A percentile compares a stretch with the other conserved stretches of the same genome.
These are phyloP conservation scores for Gymnoscelis rufifasciata DNA, from an alignment of 2,888 invertebrate genomes.

Conservation along the genomic window DNA sequence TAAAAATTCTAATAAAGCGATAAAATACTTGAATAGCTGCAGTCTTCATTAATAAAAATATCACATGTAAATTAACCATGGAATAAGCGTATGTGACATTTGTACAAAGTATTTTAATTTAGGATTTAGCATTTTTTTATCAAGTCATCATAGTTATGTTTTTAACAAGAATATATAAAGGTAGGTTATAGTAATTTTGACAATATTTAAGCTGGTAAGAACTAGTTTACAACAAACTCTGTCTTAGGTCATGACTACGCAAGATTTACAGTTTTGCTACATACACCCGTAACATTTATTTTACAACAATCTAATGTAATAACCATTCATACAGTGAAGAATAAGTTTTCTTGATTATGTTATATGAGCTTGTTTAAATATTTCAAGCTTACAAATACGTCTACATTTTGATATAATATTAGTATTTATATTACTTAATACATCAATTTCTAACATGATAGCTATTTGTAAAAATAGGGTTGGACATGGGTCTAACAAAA, in stretches of 20 bases:
- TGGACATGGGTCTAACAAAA: slow-evolving; percentile 8
- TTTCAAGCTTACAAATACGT: slow-evolving; percentile 16
- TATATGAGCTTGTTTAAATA: slow-evolving; percentile 11
- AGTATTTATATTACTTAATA: slow-evolving; percentile 8
- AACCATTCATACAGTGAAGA: slow-evolving; percentile 47
- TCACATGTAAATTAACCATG: slow-evolving; percentile 37
- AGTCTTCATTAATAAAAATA: slow-evolving; percentile 45
- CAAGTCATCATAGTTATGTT: no score
- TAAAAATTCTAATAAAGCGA: slow-evolving; percentile 30
- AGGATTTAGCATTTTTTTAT: neutral
- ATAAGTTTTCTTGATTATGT: slow-evolving; percentile 9
- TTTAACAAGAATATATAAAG: no score
- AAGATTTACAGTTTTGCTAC: slow-evolving; percentile 46
- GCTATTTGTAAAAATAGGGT: slow-evolving; percentile 11
- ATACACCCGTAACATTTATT: slow-evolving; percentile 60
- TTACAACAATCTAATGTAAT: slow-evolving; percentile 60
- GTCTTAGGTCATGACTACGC: slow-evolving; percentile 34
- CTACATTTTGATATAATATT: slow-evolving; percentile 11
- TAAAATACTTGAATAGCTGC: slow-evolving; percentile 44
- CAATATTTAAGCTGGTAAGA: neutral
- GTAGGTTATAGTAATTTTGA: no score
- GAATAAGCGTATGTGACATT: slow-evolving; percentile 27
- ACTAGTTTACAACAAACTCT: slow-evolving; percentile 35
- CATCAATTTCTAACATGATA: slow-evolving; percentile 4
- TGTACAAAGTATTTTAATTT: slow-evolving; percentile 44